These are phyloP conservation scores for Subanguina moxae DNA, from an alignment of 1,140 invertebrate species.

Conservation along the genomic window DNA sequence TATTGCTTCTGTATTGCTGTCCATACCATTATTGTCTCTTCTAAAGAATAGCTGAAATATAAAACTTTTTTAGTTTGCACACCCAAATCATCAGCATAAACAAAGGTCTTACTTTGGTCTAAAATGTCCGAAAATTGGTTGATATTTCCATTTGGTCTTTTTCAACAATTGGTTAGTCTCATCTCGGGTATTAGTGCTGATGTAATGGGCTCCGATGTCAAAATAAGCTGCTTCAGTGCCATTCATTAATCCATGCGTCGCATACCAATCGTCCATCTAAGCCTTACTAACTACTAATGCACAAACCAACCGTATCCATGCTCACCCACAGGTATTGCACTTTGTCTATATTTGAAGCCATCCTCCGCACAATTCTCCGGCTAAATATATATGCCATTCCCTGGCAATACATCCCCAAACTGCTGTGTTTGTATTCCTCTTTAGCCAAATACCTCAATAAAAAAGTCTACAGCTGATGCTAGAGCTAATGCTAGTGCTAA, in stretches of 20 bases:
- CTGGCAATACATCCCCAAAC: slow-evolving; percentile 37
- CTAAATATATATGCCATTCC: slow-evolving; percentile 44
- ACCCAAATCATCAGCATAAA: no score
- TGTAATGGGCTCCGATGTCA: slow-evolving; percentile 32
- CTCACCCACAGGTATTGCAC: slow-evolving; percentile 38
- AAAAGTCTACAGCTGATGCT: no score
- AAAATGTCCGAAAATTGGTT: slow-evolving; percentile 36
- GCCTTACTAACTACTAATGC: not conserved
- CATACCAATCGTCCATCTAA: slow-evolving; percentile 47
- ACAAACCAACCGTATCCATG: not conserved
- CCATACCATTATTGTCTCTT: no score
- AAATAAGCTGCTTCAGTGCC: slow-evolving; percentile 28
- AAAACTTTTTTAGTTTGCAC: no score
- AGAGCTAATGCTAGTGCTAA: no score
- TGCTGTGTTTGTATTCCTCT: slow-evolving; percentile 22
- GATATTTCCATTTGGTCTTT: slow-evolving; percentile 7
- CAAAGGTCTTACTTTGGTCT: not conserved
- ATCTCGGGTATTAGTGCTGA: slow-evolving; percentile 17
- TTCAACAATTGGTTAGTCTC: not conserved
- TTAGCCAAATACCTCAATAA: slow-evolving; percentile 12
- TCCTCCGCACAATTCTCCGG: slow-evolving; percentile 16
- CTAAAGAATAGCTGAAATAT: no score
- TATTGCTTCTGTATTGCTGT: no score
- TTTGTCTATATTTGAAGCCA: slow-evolving; percentile 24
- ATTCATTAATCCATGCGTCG: slow-evolving; percentile 35